Percentiles rank a stretch among this genome's conserved stretches.
Evolutionary conservation across 2,113 vertebrate species (phyloP).

Genomic region (Herpailurus yagouaroundi): DNA sequence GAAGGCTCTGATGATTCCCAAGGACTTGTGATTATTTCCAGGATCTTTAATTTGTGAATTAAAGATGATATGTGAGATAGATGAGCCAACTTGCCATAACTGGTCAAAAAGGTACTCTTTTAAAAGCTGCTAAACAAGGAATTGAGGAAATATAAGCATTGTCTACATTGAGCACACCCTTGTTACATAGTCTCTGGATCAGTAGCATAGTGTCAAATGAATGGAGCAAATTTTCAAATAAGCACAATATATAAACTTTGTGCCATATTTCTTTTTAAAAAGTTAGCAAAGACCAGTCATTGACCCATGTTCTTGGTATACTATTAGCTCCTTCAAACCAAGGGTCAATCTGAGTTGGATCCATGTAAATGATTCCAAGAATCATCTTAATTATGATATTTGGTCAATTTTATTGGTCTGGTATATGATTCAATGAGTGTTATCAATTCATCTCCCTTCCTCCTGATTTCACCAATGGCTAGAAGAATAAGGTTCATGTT

Average conservation of each 20-base stretch:
- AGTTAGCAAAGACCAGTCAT: not conserved
- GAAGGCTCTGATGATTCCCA: constrained; percentile 54
- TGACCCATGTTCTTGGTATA: not conserved
- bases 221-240: constrained; percentile 60
- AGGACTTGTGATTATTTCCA: constrained; percentile 76
- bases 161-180: not conserved
- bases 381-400: not conserved
- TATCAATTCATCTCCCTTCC: not conserved
- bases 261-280: not conserved
- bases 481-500: not conserved
- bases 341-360: not conserved
- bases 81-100: constrained; percentile 69
- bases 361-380: not conserved
- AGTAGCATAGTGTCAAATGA: constrained; percentile 54
- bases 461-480: not conserved
- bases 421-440: not conserved
- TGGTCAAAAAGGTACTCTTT: constrained; percentile 71
- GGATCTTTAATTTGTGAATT: constrained; percentile 76
- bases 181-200: constrained; percentile 22
- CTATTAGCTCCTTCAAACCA: not conserved
- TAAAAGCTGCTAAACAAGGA: constrained; percentile 45
- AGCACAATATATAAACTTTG: not conserved
- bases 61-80: constrained; percentile 68
- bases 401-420: not conserved
- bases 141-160: constrained; percentile 36